Base-by-base conservation (phyloP, 2,113 vertebrate species). In the Cromileptes altivelis region DNA sequence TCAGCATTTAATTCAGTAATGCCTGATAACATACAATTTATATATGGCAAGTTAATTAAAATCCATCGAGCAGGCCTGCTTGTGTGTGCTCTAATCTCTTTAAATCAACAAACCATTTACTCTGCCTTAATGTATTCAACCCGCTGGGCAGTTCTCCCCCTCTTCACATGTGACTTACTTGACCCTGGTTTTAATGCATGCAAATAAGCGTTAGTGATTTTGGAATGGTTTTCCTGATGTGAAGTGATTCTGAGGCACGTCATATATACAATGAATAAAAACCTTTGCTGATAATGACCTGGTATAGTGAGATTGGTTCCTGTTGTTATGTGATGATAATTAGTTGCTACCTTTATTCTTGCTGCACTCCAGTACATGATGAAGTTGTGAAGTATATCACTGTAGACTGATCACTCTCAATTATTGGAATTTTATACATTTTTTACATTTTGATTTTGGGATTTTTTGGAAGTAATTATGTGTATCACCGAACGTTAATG, bases 31-130 rank as follows among this genome's bases (percentile, higher is more conserved):
- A 85, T 91, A 90, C 87, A 92, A 91, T 95, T 93, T 94, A 91
- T 95, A 93, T 93, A 93, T 93, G 93, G 93, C 91, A 91, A 92
- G 90, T 94, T 95, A 95, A 95, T 96, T 95, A 95, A 93, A 95
- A 94, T 88, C 90, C 90, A 92, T 86, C 73, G 72, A 93, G 91
- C 76, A 89, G 88, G 88, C 75, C 75, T 90, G 84, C 87, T 85
- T 93, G 80, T 93, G 85, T 92, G 80, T 88, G 88, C 82, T 86
- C 83, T 92, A 94, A 94, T 94, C 93, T 93, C 61, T 92, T 88
- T 90, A 89, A 93, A 93, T 92, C 93, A 95, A 93, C 94, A 95
- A 93, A 90, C 88, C 88, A 88, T 95, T 94, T 94, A 88, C 91
- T 92, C 78, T 70, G 69, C 76, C 84, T 91, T 94, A 94, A 92